Evolutionary conservation across 1,140 invertebrate species (phyloP), one percentile per base, ranked within the genome.

Genomic region (Drosophila ironensis): DNA sequence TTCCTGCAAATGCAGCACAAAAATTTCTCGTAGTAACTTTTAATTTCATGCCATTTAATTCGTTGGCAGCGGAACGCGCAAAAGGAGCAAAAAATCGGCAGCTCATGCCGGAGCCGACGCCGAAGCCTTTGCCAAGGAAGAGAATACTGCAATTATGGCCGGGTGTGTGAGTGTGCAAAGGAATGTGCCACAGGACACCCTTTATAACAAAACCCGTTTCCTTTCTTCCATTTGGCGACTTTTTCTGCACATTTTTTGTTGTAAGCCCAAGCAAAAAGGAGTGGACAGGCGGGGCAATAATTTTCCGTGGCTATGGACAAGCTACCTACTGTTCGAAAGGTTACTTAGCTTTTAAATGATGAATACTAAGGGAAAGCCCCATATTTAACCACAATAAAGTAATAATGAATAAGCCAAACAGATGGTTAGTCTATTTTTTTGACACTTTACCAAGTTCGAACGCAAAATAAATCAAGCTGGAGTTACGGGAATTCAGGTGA

Each of bases 31-130:
- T 63, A 72, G 81, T 86, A 86, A 86, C 80, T 86, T 86, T 86
- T 86, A 86, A 86, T 86, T 86, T 86, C 80, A 86, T 86, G 80
- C 80, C 80, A 86, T 86, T 86, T 86, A 86, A 86, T 84, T 84
- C 80, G 80, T 74, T 78, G 74, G 74, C 86, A 84, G 70, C 73
- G 80, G 80, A 73, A 73, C 40, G 50, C 53, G 52, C 14, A 70
- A 57, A 60, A 61, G 37, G 38, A 37, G 14, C 63, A 84, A 76
- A 78, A 78, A 86, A 78, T 78, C 38, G 74, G 56, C 75, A 86
- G 51, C 72, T 73, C n/a, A n/a, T n/a, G n/a, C n/a, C n/a, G n/a
- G n/a, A n/a, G n/a, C n/a, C n/a, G n/a, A n/a, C n/a, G n/a, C n/a
- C n/a, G 69, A 82, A 84, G 69, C 69, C 69, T 63, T 68, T 48